Percentiles rank a stretch among this genome's conserved stretches.
phyloP scores from a whole-genome alignment of 2,113 vertebrate genomes.

The Ceyx cyanopectus region DNA sequence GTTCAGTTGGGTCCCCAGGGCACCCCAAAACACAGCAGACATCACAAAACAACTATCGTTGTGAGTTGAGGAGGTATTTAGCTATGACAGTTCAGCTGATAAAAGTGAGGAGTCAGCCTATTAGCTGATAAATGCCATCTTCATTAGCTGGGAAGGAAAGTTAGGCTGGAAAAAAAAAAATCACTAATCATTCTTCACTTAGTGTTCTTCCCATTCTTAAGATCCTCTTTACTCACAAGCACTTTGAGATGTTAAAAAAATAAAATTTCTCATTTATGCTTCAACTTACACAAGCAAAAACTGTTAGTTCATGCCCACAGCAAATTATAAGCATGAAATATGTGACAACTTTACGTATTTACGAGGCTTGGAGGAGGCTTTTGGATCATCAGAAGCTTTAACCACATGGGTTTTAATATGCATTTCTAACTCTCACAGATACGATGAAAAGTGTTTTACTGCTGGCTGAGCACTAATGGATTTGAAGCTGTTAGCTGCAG shows the following conservation, averaged over 20 bases:
- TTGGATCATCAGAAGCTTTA: background rate
- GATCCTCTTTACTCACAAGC: background rate
- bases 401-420: background rate
- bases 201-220: background rate
- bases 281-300: background rate
- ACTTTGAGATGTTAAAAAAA: background rate
- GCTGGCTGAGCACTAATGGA: constrained; percentile 35
- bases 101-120: background rate
- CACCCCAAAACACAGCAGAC: constrained; percentile 7
- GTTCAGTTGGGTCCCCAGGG: background rate
- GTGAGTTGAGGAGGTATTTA: background rate
- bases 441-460: constrained; percentile 39
- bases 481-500: constrained; percentile 1
- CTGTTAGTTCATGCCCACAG: background rate
- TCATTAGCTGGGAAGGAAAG: background rate
- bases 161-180: background rate
- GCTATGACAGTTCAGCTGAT: background rate
- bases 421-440: background rate
- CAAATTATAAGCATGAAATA: background rate
- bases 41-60: background rate
- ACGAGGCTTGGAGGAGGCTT: constrained; percentile 7
- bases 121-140: background rate
- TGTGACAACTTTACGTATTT: background rate
- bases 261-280: background rate
- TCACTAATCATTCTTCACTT: background rate